phyloP scores from a whole-genome alignment of 2,797 vertebrate genomes.

The Phalloptychus januarius region DNA sequence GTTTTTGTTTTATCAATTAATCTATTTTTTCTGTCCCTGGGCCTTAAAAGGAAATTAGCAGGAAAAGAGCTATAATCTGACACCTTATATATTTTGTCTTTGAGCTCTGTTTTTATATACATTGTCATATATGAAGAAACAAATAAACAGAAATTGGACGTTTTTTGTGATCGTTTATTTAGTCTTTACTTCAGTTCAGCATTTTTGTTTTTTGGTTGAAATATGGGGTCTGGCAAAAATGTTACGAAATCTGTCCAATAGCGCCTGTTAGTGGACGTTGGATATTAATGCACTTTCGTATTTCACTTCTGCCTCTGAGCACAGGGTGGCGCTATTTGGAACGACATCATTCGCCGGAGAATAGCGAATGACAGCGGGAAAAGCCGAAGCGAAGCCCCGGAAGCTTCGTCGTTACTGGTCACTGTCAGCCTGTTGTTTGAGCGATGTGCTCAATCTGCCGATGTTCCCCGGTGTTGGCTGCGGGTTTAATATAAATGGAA shows the following conservation, averaged over 20 bases:
- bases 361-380: conserved; percentile 46
- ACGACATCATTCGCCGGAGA: neutral
- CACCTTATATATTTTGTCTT: too few relatives aligned
- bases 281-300: conserved; percentile 1
- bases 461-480: conserved; percentile 5
- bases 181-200: neutral
- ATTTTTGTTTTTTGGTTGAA: neutral
- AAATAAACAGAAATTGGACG: too few relatives aligned
- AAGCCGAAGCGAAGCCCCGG: conserved; percentile 65
- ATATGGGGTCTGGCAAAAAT: neutral
- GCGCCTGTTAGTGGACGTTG: conserved; percentile 23
- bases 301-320: conserved; percentile 8
- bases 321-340: neutral
- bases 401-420: conserved; percentile 49
- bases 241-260: conserved; percentile 11
- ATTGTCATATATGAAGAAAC: too few relatives aligned
- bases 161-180: neutral
- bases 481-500: conserved; percentile 7
- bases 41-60: too few relatives aligned
- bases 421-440: conserved; percentile 54
- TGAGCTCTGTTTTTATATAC: too few relatives aligned
- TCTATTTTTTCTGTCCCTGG: neutral
- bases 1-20: neutral
- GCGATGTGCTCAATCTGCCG: conserved; percentile 44
- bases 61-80: too few relatives aligned